phyloP scores from a whole-genome alignment of 2,113 vertebrate genomes.

The Onychostruthus taczanowskii region DNA sequence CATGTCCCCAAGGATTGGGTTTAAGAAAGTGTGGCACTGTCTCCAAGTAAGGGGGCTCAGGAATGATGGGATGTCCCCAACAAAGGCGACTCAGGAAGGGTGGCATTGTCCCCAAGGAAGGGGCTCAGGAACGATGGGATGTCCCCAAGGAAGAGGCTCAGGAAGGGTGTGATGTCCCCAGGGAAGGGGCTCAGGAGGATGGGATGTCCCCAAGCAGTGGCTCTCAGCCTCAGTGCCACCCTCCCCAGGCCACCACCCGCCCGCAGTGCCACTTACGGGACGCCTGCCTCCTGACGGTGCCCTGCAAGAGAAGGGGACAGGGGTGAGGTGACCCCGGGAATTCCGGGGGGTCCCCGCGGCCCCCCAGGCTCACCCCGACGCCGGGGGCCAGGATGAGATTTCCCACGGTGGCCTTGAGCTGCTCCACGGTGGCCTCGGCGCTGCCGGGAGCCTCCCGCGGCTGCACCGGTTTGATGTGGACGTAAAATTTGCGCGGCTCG shows the following conservation, averaged over 20 bases:
- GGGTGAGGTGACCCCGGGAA: rapidly evolving
- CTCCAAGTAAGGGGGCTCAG: neutral
- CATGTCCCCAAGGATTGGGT: rapidly evolving
- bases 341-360: rapidly evolving
- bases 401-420: slow-evolving; percentile 88
- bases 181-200: rapidly evolving
- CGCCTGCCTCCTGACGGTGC: slow-evolving; percentile 79
- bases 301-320: slow-evolving; percentile 63
- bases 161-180: neutral
- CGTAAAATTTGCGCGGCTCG: slow-evolving; percentile 88
- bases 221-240: neutral
- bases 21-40: too few relatives aligned
- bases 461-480: slow-evolving; percentile 87
- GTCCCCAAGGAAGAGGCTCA: neutral
- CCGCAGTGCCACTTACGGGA: neutral
- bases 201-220: neutral
- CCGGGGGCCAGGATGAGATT: slow-evolving; percentile 85
- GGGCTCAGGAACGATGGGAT: rapidly evolving
- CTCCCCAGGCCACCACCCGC: neutral
- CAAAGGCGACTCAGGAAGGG: rapidly evolving
- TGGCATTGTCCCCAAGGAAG: neutral
- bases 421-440: slow-evolving; percentile 77
- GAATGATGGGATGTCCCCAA: neutral
- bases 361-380: slow-evolving; percentile 61
- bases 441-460: slow-evolving; percentile 63